phyloP scores from a whole-genome alignment of 2,888 invertebrate species.

The Abrostola tripartita region DNA sequence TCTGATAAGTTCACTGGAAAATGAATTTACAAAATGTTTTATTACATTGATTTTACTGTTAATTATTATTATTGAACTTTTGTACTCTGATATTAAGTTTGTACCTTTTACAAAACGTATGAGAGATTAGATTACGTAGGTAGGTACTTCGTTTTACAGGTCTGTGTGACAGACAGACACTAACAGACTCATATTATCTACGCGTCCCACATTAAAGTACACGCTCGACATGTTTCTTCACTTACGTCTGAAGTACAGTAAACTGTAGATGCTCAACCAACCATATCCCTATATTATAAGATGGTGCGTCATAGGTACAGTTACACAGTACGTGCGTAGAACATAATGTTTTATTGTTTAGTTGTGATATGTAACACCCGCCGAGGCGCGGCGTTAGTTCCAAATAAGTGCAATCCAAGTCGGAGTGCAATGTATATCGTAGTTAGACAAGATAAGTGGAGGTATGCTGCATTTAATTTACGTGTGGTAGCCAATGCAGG shows the following conservation, averaged over 20 bases:
- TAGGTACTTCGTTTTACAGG: neutral
- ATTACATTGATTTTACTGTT: neutral
- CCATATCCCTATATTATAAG: constrained; percentile 83
- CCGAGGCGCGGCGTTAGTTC: constrained; percentile 71
- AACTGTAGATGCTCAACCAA: constrained; percentile 76
- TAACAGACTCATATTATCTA: constrained; percentile 3
- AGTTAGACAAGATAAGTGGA: constrained; percentile 85
- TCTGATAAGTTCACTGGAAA: constrained; percentile 13
- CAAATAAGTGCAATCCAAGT: constrained; percentile 80
- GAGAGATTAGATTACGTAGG: neutral
- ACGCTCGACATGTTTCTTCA: constrained; percentile 26
- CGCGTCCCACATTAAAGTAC: constrained; percentile 8
- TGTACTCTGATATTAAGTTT: neutral
- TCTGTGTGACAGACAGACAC: neutral
- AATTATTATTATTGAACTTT: neutral
- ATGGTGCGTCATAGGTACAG: constrained; percentile 73
- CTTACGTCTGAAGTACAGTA: constrained; percentile 43
- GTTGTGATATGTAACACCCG: constrained; percentile 82
- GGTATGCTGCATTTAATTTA: constrained; percentile 85
- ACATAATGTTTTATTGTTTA: constrained; percentile 78
- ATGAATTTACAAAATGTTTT: constrained; percentile 7
- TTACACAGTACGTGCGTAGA: constrained; percentile 70
- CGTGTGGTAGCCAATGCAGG: constrained; percentile 67
- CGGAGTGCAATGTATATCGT: constrained; percentile 83
- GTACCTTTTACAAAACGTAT: neutral